These are phyloP conservation scores for Esox niger DNA, from an alignment of 2,113 vertebrate genomes.

Conservation along the genomic window DNA sequence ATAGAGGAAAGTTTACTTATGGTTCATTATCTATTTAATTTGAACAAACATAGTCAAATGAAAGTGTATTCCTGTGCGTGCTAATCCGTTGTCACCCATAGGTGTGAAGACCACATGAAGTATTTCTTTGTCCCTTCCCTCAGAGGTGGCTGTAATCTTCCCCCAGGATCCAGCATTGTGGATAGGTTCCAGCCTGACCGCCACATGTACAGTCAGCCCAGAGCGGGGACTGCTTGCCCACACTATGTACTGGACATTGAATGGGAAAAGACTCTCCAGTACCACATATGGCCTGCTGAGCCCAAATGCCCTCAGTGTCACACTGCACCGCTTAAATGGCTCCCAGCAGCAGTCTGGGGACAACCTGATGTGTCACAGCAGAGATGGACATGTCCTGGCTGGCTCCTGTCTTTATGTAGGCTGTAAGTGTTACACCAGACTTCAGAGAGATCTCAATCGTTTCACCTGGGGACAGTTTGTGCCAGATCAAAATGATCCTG, in stretches of 20 bases:
- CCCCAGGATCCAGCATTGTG: slow-evolving; percentile 86
- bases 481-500: no score
- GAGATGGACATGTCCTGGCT: slow-evolving; percentile 82
- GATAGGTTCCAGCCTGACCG: slow-evolving; percentile 87
- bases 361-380: slow-evolving; percentile 90
- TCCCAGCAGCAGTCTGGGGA: slow-evolving; percentile 90
- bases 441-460: no score
- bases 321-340: slow-evolving; percentile 81
- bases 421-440: slow-evolving; percentile 67
- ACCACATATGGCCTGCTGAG: slow-evolving; percentile 73
- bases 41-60: neutral
- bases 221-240: slow-evolving; percentile 70
- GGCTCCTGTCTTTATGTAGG: slow-evolving; percentile 93
- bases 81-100: neutral
- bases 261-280: slow-evolving; percentile 77
- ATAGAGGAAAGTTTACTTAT: neutral
- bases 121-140: slow-evolving; percentile 31
- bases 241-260: slow-evolving; percentile 88
- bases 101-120: neutral
- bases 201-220: slow-evolving; percentile 78
- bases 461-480: no score
- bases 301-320: slow-evolving; percentile 73
- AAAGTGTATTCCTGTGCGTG: neutral
- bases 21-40: neutral
- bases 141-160: slow-evolving; percentile 82